Conservation (phyloP, 1,140 invertebrate genomes). For the Psilanteris sp. region DNA sequence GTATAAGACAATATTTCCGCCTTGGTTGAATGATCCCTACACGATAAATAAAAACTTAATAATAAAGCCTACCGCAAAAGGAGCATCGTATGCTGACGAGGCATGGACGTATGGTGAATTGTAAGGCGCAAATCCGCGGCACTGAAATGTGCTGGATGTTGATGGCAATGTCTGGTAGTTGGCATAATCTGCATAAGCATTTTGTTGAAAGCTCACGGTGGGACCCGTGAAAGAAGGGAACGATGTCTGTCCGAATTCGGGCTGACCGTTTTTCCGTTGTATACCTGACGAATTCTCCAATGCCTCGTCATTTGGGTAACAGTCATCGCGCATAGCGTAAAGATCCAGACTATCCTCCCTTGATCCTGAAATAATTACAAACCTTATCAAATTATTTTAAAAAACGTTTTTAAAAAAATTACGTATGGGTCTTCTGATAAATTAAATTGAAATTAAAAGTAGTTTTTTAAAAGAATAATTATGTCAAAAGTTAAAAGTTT, state of each 20-base stretch:
- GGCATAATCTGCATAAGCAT: slow-evolving; percentile 63
- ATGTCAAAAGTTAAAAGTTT: too few relatives aligned
- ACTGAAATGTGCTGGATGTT: slow-evolving; percentile 73
- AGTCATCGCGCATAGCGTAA: slow-evolving; percentile 84
- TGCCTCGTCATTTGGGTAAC: slow-evolving; percentile 83
- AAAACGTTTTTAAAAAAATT: too few relatives aligned
- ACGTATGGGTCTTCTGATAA: too few relatives aligned
- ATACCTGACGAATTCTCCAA: slow-evolving; percentile 71
- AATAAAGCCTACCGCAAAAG: slow-evolving; percentile 61
- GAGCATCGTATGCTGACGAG: slow-evolving; percentile 67
- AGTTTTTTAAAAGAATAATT: too few relatives aligned
- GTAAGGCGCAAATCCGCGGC: slow-evolving; percentile 73
- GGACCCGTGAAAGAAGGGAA: slow-evolving; percentile 71
- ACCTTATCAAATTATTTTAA: slow-evolving; percentile 2
- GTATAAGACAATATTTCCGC: too few relatives aligned
- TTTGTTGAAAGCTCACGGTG: slow-evolving; percentile 61
- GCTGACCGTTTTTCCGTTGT: slow-evolving; percentile 69
- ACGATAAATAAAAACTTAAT: too few relatives aligned
- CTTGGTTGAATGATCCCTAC: too few relatives aligned
- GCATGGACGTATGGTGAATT: slow-evolving; percentile 55
- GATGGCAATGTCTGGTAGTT: slow-evolving; percentile 73
- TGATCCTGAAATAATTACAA: slow-evolving; percentile 41
- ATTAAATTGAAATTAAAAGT: too few relatives aligned
- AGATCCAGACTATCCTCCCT: slow-evolving; percentile 84
- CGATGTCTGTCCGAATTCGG: slow-evolving; percentile 71